Evolutionary conservation across 2,113 vertebrate species (phyloP), one percentile per base, ranked within the genome.

Genomic region (Cyanocitta stelleri): DNA sequence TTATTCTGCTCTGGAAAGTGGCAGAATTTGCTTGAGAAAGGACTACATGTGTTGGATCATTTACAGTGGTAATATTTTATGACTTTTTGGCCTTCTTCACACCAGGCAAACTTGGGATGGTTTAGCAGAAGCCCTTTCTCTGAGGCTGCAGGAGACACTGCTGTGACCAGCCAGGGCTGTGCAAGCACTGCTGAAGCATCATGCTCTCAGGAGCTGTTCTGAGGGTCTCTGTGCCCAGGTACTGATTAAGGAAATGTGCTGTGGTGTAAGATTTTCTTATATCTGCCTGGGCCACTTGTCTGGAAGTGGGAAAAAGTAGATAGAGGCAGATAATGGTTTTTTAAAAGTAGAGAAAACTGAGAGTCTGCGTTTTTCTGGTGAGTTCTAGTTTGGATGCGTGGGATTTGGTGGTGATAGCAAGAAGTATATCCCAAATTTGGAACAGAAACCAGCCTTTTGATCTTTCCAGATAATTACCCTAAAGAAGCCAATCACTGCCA

Each of bases 401-500:
- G 18, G 43, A 13, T 59, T 80, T 62, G 26, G 39, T 74, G 24
- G 33, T 3, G 1, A 37, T 24, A 52, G 21, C 41, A 81, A 88
- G 58, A 4, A 46, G 7, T 27, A 5, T 44, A 51, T 37, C 30
- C 68, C 27, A 10, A 61, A 66, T 8, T 4, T 10, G 3, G 33
- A 79, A 71, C 33, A 82, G 61, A 59, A 63, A 71, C 16, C 32
- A 85, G 67, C 21, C 44, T 81, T 80, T 84, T n/a, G 64, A 82
- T 7, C 35, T 74, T 69, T 54, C 62, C 46, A 79, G 21, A 39
- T 62, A 62, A 46, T 89, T 97, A 99, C 99, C 99, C 98, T 98
- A 83, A 99, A 99, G 97, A 99, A 99, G 68, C 99, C 99, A 26
- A 99, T 90, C 82, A 99, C 98, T 48, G 97, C 97, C 86, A 99